Percentiles rank a stretch among this genome's conserved stretches.
Evolutionary conservation across 2,797 vertebrate species (phyloP).

Genomic region (Clarias platycephalus): DNA sequence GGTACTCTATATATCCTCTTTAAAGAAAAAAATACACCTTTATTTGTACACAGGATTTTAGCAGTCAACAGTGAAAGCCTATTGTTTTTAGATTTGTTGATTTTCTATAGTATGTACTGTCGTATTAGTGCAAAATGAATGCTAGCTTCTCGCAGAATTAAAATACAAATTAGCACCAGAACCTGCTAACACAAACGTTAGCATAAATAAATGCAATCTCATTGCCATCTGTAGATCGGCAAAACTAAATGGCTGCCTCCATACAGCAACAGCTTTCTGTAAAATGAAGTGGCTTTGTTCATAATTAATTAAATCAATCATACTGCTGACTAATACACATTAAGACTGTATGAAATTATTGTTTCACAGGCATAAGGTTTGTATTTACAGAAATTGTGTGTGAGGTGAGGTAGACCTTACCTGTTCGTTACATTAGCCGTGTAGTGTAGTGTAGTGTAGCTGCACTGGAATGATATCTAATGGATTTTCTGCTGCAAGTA

Average conservation of each 20-base stretch:
- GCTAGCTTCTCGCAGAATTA: not conserved
- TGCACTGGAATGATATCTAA: no score
- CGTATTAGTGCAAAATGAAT: no score
- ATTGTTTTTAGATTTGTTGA: not conserved
- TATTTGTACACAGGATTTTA: not conserved
- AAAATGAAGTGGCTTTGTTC: not conserved
- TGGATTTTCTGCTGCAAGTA: not conserved
- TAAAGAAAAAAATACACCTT: not conserved
- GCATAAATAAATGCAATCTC: not conserved
- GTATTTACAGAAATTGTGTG: not conserved
- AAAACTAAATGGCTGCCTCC: conserved; percentile 1
- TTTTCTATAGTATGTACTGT: no score
- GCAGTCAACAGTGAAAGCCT: not conserved
- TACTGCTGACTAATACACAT: not conserved
- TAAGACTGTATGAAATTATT: not conserved
- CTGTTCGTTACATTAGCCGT: not conserved
- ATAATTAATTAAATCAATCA: not conserved
- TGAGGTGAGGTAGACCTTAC: not conserved
- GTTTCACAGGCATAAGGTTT: not conserved
- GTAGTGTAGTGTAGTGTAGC: not conserved
- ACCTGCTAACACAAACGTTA: no score
- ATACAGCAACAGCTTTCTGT: not conserved
- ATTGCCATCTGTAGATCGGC: not conserved
- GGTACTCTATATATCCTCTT: not conserved
- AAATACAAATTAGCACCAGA: not conserved